A percentile compares a stretch with the other conserved stretches of the same genome.
These are phyloP conservation scores for Perizoma affinitatum DNA, from an alignment of 2,888 invertebrate species.

Conservation along the genomic window DNA sequence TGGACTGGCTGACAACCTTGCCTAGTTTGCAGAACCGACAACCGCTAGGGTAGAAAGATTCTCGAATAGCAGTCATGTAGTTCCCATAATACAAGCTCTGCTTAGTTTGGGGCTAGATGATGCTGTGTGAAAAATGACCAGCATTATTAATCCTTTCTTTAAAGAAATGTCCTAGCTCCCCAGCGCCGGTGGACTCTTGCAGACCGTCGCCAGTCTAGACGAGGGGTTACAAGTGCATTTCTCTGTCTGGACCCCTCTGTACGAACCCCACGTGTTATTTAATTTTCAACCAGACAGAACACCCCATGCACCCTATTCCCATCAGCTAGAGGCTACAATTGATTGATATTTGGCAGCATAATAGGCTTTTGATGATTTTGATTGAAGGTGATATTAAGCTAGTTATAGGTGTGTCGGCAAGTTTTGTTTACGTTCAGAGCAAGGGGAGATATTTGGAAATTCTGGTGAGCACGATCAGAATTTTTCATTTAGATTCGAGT, in stretches of 20 bases:
- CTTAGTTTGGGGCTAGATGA: too few species aligned
- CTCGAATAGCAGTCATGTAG: too few species aligned
- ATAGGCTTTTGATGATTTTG: constrained; percentile 30
- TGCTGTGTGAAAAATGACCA: too few species aligned
- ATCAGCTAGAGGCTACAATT: constrained; percentile 30
- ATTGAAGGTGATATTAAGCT: constrained; percentile 25
- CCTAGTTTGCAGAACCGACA: too few species aligned
- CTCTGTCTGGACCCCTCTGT: constrained; percentile 77
- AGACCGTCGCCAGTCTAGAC: constrained; percentile 78
- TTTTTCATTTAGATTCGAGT: constrained; percentile 11
- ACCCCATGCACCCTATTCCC: constrained; percentile 30
- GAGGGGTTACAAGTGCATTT: constrained; percentile 80
- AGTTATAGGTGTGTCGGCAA: constrained; percentile 20
- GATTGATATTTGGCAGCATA: constrained; percentile 23
- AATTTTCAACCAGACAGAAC: constrained; percentile 52
- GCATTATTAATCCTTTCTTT: too few species aligned
- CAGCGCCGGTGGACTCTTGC: constrained; percentile 49
- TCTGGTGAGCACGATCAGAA: constrained; percentile 15
- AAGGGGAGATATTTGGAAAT: constrained; percentile 29
- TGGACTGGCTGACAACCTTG: too few species aligned
- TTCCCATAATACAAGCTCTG: too few species aligned
- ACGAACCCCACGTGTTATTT: constrained; percentile 72
- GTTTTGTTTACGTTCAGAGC: constrained; percentile 35
- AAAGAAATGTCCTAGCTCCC: constrained; percentile 51
- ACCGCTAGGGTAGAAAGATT: too few species aligned